Conservation (phyloP, 2,888 invertebrate species). For the Dicyrtomina minuta region DNA sequence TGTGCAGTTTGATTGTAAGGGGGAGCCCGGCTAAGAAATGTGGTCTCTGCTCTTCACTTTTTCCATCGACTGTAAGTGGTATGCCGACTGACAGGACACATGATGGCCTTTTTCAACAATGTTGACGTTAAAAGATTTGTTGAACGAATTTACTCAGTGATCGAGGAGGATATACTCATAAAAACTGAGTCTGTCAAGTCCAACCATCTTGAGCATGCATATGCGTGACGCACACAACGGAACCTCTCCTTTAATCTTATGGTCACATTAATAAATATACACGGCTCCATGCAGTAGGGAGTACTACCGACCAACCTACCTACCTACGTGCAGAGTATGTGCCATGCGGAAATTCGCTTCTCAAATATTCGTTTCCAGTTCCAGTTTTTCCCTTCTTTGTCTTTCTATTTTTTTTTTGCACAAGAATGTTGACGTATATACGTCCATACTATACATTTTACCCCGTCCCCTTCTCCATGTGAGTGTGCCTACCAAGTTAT, state of each 20-base stretch:
- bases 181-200: not conserved
- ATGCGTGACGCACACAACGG: too few species aligned
- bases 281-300: too few species aligned
- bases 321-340: too few species aligned
- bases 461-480: slow-evolving; percentile 10
- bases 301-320: too few species aligned
- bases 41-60: slow-evolving; percentile 6
- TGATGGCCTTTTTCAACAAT: slow-evolving; percentile 31
- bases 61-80: not conserved
- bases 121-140: slow-evolving; percentile 32
- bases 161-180: not conserved
- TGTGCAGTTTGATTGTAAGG: slow-evolving; percentile 2
- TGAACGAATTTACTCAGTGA: slow-evolving; percentile 10
- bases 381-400: not conserved
- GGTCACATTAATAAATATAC: too few species aligned
- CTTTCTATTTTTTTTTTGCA: not conserved
- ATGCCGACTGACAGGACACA: slow-evolving; percentile 30
- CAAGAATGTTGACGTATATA: not conserved
- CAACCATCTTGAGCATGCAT: not conserved
- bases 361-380: not conserved
- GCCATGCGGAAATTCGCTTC: not conserved
- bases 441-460: slow-evolving; percentile 32
- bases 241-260: too few species aligned
- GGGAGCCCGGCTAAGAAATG: slow-evolving; percentile 12
- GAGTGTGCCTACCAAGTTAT: too few species aligned